phyloP scores from a whole-genome alignment of 2,888 invertebrate genomes.

The Mesoligia furuncula region DNA sequence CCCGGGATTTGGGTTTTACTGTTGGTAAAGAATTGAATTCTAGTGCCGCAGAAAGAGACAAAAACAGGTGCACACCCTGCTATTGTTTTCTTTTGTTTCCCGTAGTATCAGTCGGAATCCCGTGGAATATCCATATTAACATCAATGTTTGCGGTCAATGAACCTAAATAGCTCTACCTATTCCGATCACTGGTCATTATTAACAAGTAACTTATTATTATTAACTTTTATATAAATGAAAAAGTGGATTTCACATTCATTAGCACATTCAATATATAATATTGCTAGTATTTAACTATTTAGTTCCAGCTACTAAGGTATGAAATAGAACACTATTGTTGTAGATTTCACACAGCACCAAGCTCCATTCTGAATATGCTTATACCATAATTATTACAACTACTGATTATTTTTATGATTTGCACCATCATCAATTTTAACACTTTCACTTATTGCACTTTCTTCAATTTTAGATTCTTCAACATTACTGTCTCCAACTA shows the following conservation, averaged over 20 bases:
- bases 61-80: too few relatives aligned
- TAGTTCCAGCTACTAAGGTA: neutral
- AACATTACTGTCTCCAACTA: conserved; percentile 1
- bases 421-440: conserved; percentile 20
- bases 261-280: neutral
- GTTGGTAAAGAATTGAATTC: too few relatives aligned
- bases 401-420: conserved; percentile 35
- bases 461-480: conserved; percentile 19
- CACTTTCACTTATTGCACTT: conserved; percentile 30
- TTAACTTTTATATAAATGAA: conserved; percentile 20
- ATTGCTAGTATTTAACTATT: neutral
- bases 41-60: too few relatives aligned
- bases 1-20: too few relatives aligned
- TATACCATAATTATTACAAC: conserved; percentile 12
- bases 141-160: too few relatives aligned
- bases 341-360: conserved; percentile 12
- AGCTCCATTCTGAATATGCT: conserved; percentile 13
- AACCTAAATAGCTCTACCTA: too few relatives aligned
- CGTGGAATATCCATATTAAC: too few relatives aligned
- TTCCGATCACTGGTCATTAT: too few relatives aligned
- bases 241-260: conserved; percentile 7
- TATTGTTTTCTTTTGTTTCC: too few relatives aligned
- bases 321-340: neutral
- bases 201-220: conserved; percentile 15
- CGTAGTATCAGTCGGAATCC: too few relatives aligned